Conservation (phyloP, 2,888 invertebrate genomes). For the Drosophila helvetica region DNA sequence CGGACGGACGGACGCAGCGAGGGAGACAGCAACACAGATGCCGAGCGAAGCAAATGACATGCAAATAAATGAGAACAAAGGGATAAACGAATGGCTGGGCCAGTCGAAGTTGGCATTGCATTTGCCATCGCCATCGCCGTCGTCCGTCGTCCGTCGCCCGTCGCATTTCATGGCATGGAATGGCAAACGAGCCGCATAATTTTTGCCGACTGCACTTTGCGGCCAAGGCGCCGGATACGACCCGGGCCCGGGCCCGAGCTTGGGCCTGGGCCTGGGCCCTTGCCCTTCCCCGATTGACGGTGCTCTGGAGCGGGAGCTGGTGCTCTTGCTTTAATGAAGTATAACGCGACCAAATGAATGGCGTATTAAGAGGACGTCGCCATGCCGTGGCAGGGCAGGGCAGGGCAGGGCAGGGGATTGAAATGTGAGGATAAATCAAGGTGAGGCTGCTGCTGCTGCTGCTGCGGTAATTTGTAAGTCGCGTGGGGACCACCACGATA, state of each 20-base stretch:
- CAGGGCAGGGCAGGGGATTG: slow-evolving; percentile 60
- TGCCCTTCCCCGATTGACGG: not conserved
- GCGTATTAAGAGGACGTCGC: slow-evolving; percentile 79
- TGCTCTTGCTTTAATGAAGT: slow-evolving; percentile 73
- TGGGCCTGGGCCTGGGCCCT: not conserved
- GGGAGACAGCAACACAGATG: slow-evolving; percentile 13
- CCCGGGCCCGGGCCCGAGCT: slow-evolving; percentile 20
- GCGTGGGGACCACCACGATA: slow-evolving; percentile 18
- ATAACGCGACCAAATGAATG: slow-evolving; percentile 77
- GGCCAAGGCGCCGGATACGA: slow-evolving; percentile 65
- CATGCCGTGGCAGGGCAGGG: slow-evolving; percentile 47
- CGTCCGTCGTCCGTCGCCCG: slow-evolving; percentile 24
- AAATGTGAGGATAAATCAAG: slow-evolving; percentile 71
- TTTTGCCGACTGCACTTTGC: slow-evolving; percentile 75
- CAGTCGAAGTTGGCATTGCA: slow-evolving; percentile 48
- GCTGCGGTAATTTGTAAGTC: slow-evolving; percentile 69
- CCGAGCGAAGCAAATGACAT: slow-evolving; percentile 67
- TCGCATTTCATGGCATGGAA: slow-evolving; percentile 59
- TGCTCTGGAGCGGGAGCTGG: slow-evolving; percentile 6
- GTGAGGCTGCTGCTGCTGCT: slow-evolving; percentile 55
- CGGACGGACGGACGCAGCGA: not conserved
- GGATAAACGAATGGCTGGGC: slow-evolving; percentile 74
- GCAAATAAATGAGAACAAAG: slow-evolving; percentile 78
- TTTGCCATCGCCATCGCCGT: slow-evolving; percentile 35
- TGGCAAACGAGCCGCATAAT: slow-evolving; percentile 78